Conservation (phyloP, 2,797 vertebrate genomes). For the Glossophaga mutica region DNA sequence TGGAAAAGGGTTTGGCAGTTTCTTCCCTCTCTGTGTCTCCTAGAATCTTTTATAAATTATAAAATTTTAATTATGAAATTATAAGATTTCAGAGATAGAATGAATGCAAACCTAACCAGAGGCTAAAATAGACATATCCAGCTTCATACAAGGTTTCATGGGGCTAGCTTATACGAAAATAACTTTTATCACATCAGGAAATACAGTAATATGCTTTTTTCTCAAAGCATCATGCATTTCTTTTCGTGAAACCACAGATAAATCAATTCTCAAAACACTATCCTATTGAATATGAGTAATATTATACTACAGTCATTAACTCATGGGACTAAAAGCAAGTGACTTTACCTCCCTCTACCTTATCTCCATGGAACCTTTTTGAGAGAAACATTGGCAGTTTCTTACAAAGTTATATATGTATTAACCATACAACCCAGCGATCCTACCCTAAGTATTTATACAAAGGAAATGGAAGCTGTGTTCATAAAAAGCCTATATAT, state of each 20-base stretch:
- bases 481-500: neutral
- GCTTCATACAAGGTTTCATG: constrained; percentile 41
- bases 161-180: constrained; percentile 6
- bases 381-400: neutral
- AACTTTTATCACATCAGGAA: neutral
- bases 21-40: neutral
- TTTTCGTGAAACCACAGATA: constrained; percentile 30
- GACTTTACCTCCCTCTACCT: neutral
- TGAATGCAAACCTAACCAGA: constrained; percentile 70
- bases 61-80: neutral
- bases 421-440: neutral
- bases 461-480: neutral
- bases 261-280: constrained; percentile 8
- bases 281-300: constrained; percentile 29
- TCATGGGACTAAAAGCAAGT: constrained; percentile 25
- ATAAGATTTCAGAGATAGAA: constrained; percentile 78
- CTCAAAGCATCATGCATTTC: neutral
- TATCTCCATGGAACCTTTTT: neutral
- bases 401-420: neutral
- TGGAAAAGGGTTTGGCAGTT: neutral
- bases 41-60: constrained; percentile 61
- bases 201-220: neutral
- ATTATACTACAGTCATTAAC: constrained; percentile 19
- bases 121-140: constrained; percentile 60
- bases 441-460: neutral